Evolutionary conservation across 2,113 vertebrate genomes (phyloP).

Genomic region (Trichechus manatus): DNA sequence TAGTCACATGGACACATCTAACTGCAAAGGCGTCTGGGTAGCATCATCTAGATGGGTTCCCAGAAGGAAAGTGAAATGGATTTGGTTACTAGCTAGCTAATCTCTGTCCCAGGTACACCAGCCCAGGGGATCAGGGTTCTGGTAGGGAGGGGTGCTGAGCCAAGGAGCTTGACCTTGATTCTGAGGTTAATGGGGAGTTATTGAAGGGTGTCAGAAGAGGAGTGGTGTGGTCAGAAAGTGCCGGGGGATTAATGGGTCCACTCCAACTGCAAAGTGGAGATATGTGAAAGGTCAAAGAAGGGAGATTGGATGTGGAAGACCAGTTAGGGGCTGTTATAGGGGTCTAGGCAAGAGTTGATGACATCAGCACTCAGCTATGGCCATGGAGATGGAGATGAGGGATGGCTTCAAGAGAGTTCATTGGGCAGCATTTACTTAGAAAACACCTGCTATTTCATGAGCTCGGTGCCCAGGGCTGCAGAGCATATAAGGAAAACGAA

Average conservation of each 20-base stretch:
- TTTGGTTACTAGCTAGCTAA: background rate
- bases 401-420: background rate
- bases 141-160: background rate
- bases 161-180: background rate
- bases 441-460: background rate
- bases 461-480: background rate
- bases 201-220: background rate
- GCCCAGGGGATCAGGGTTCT: background rate
- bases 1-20: background rate
- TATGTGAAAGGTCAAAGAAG: background rate
- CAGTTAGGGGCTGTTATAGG: background rate
- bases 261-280: background rate
- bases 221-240: background rate
- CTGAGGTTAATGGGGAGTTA: background rate
- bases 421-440: background rate
- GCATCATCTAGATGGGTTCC: background rate
- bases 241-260: background rate
- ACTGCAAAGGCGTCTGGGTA: background rate
- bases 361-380: background rate
- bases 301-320: background rate
- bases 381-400: background rate
- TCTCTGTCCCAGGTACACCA: background rate
- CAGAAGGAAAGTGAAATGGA: background rate
- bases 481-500: background rate
- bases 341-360: background rate